phyloP scores from a whole-genome alignment of 2,113 vertebrate species.

The Azemiops feae region DNA sequence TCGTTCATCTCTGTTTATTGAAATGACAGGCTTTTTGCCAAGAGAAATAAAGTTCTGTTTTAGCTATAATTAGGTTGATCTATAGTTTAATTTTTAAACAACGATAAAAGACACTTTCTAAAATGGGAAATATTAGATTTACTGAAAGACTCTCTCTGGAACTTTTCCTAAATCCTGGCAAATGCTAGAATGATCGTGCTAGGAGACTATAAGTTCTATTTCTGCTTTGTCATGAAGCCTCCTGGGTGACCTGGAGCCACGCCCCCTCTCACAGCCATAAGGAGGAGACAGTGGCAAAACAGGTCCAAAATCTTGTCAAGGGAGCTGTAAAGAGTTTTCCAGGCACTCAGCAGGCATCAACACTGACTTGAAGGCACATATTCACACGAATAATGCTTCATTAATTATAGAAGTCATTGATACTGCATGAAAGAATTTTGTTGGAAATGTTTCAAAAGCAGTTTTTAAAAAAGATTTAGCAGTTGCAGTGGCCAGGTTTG shows the following conservation, averaged over 20 bases:
- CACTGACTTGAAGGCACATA: not conserved
- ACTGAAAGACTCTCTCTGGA: not conserved
- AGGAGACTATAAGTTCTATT: not conserved
- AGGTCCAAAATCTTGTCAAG: not conserved
- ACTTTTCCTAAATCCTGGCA: not conserved
- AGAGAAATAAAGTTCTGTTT: not conserved
- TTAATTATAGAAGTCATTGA: not conserved
- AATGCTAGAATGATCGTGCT: not conserved
- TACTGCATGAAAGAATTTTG: not conserved
- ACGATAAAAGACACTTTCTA: not conserved
- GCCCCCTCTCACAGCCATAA: not conserved
- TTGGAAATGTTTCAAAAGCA: not conserved
- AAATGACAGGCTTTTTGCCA: not conserved
- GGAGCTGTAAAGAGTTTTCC: not conserved
- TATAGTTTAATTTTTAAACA: not conserved
- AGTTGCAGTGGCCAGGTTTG: not conserved
- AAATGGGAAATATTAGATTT: not conserved
- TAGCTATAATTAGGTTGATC: not conserved
- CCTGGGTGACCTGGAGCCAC: not conserved
- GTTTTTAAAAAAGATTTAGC: not conserved
- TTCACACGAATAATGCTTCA: not conserved
- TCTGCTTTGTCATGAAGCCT: not conserved
- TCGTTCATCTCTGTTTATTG: not conserved
- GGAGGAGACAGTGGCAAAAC: not conserved
- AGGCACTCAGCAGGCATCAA: not conserved